phyloP scores from a whole-genome alignment of 2,113 vertebrate genomes.

The Etheostoma cragini region DNA sequence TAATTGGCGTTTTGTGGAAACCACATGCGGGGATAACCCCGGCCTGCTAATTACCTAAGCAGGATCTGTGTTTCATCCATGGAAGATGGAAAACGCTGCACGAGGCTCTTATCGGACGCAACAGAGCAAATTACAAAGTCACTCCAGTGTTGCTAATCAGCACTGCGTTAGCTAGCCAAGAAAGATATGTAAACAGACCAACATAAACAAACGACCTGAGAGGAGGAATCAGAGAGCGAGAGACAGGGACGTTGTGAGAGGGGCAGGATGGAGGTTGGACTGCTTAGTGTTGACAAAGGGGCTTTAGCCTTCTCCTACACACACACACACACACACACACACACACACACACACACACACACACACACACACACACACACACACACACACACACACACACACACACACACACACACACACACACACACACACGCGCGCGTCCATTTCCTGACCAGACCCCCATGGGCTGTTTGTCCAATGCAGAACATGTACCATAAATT shows the following conservation, averaged over 20 bases:
- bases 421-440: slow-evolving; percentile 33
- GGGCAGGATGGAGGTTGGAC: slow-evolving; percentile 36
- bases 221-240: slow-evolving; percentile 9
- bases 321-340: slow-evolving; percentile 15
- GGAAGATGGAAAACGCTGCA: slow-evolving; percentile 78
- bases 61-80: slow-evolving; percentile 75
- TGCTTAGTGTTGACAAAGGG: slow-evolving; percentile 64
- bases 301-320: slow-evolving; percentile 25
- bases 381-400: slow-evolving; percentile 19
- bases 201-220: slow-evolving; percentile 65
- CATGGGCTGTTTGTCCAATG: slow-evolving; percentile 54
- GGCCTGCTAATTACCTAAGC: slow-evolving; percentile 82
- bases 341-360: slow-evolving; percentile 19
- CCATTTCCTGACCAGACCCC: slow-evolving; percentile 53
- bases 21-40: slow-evolving; percentile 74
- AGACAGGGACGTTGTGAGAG: not conserved
- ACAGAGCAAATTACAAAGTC: slow-evolving; percentile 86
- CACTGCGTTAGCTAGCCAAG: slow-evolving; percentile 58
- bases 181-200: slow-evolving; percentile 80
- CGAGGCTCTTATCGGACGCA: slow-evolving; percentile 77
- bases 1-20: slow-evolving; percentile 80
- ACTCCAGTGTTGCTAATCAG: slow-evolving; percentile 83
- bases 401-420: slow-evolving; percentile 17
- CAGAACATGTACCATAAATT: slow-evolving; percentile 76
- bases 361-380: slow-evolving; percentile 17